phyloP scores from a whole-genome alignment of 2,797 vertebrate species.

The Eulemur rubriventer region DNA sequence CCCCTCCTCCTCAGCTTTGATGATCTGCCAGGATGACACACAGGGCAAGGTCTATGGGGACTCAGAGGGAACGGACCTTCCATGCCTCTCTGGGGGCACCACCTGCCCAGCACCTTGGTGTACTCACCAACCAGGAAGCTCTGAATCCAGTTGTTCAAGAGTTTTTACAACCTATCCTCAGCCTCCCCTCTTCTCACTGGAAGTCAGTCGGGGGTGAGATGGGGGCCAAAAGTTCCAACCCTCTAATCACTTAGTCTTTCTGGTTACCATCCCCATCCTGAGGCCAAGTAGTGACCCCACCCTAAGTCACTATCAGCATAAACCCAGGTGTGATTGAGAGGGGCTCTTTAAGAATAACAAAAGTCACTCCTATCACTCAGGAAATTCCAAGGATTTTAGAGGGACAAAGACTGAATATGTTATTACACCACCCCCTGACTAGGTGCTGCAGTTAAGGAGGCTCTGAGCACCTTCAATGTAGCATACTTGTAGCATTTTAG shows the following conservation, averaged over 20 bases:
- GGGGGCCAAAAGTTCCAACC: neutral
- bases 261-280: neutral
- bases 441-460: neutral
- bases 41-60: neutral
- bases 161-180: neutral
- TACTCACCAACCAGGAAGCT: neutral
- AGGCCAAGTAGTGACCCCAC: neutral
- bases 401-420: neutral
- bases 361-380: neutral
- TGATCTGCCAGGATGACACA: neutral
- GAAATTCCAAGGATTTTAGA: neutral
- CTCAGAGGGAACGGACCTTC: accelerated
- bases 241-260: neutral
- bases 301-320: neutral
- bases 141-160: neutral
- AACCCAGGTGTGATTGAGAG: neutral
- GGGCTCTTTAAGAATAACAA: neutral
- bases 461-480: neutral
- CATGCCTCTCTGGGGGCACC: accelerated
- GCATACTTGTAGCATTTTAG: neutral
- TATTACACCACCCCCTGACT: too few species aligned
- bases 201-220: neutral
- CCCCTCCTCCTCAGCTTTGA: neutral
- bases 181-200: neutral
- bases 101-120: neutral